Evolutionary conservation across 2,888 invertebrate genomes (phyloP).

Genomic region (Lottia gigantea): DNA sequence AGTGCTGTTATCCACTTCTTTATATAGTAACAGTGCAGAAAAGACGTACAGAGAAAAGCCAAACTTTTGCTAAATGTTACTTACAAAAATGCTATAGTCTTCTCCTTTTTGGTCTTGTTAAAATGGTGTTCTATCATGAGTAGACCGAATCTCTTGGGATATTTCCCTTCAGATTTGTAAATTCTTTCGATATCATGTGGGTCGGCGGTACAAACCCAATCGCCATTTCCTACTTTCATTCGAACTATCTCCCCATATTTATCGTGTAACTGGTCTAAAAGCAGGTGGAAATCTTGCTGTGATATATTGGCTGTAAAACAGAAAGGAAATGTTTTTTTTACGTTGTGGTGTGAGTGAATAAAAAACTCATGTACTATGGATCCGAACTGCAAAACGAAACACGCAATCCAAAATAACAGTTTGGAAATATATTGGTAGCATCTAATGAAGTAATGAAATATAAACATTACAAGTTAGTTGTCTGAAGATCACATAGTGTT

Average conservation of each 20-base stretch:
- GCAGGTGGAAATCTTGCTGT: not conserved
- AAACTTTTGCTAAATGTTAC: not conserved
- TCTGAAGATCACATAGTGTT: too few relatives aligned
- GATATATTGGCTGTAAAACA: not conserved
- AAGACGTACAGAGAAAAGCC: too few relatives aligned
- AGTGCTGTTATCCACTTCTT: too few relatives aligned
- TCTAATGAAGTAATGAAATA: too few relatives aligned
- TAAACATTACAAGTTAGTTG: too few relatives aligned
- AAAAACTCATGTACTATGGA: too few relatives aligned
- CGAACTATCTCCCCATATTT: not conserved
- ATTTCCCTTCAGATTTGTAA: not conserved
- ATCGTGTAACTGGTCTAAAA: not conserved
- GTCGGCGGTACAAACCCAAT: not conserved
- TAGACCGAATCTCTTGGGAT: not conserved
- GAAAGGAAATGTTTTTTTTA: too few relatives aligned
- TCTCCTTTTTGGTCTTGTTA: not conserved
- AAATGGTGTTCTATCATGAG: not conserved
- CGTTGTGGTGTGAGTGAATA: too few relatives aligned
- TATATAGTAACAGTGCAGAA: too few relatives aligned
- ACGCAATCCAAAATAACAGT: too few relatives aligned
- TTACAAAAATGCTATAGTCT: not conserved
- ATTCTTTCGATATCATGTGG: not conserved
- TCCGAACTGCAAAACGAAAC: too few relatives aligned
- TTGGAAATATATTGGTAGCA: too few relatives aligned
- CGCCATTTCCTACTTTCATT: not conserved